Evolutionary conservation across 2,888 invertebrate species (phyloP), one percentile per base, ranked within the genome.

Genomic region (Nemotelus nigrinus): DNA sequence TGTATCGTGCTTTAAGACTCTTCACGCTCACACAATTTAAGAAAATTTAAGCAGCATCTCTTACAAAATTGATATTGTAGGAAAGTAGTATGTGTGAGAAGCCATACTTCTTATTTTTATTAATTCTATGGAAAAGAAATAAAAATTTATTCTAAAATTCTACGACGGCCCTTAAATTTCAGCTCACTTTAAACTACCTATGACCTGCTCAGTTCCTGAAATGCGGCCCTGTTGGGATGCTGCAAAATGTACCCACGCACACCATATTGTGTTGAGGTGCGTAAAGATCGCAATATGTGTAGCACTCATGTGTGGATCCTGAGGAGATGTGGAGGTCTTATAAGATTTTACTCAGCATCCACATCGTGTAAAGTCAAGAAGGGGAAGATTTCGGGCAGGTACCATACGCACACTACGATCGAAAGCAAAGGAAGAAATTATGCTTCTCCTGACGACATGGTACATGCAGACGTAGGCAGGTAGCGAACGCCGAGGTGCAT

Each of bases 331-430:
- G 57, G 10, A 8, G 25, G 25, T 48, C 50, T 67, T 48, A 3
- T 25, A 25, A 25, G 25, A 25, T 25, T 25, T 25, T 25, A 25
- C 25, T 25, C 25, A 25, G 25, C 25, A 25, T 25, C 25, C 25
- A 25, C 25, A 25, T 25, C 25, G 25, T 25, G 25, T 25, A 25
- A 25, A 25, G 25, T 25, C 25, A 25, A 25, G 43, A 25, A 47
- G 72, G 74, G 63, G 63, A 74, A 74, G 25, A 44, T 58, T 63
- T 74, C 60, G 57, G 63, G 63, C 72, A 72, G 72, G 72, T 72
- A 72, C 48, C 8, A 72, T 68, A 67, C 10, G 43, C 45, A 25
- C 25, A 45, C 45, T 44, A 45, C 57, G 10, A 25, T 10, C 10
- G 10, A 4, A 10, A 57, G 4, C 44, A 6, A 2, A 68, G 53